A percentile compares a stretch with the other conserved stretches of the same genome.
Evolutionary conservation across 2,888 invertebrate species (phyloP).

Genomic region (Anthrax anthrax): DNA sequence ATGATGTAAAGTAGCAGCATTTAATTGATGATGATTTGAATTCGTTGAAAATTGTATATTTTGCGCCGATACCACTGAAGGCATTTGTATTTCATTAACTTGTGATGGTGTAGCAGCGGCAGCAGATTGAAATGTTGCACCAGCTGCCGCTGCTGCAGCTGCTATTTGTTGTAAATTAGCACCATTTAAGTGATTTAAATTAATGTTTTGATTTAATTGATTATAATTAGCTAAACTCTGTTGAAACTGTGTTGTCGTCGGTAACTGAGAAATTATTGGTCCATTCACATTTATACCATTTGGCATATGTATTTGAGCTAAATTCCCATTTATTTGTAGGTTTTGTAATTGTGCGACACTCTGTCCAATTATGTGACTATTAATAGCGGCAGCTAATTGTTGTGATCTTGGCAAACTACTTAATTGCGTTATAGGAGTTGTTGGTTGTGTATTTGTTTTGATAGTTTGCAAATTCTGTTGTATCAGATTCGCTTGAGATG

Average conservation of each 20-base stretch:
- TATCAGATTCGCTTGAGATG: conserved; percentile 35
- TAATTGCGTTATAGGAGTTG: conserved; percentile 25
- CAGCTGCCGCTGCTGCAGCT: conserved; percentile 23
- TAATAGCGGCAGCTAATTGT: conserved; percentile 30
- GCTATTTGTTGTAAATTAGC: conserved; percentile 29
- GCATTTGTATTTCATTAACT: conserved; percentile 16
- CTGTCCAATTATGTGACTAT: conserved; percentile 31
- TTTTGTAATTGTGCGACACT: conserved; percentile 33
- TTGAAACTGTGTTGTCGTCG: conserved; percentile 32
- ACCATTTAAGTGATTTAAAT: conserved; percentile 30
- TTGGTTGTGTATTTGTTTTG: conserved; percentile 24
- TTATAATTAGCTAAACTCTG: conserved; percentile 26
- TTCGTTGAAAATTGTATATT: conserved; percentile 18
- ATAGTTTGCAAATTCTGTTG: conserved; percentile 34
- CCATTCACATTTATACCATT: conserved; percentile 31
- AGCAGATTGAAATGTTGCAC: conserved; percentile 27
- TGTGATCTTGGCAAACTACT: conserved; percentile 32
- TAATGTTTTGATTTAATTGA: conserved; percentile 23
- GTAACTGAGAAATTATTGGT: conserved; percentile 28
- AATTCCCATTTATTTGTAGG: conserved; percentile 30
- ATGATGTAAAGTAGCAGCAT: too few species aligned
- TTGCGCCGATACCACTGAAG: conserved; percentile 15
- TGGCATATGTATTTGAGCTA: conserved; percentile 35
- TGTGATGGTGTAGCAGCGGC: conserved; percentile 19
- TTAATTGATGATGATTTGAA: conserved; percentile 7